Evolutionary conservation across 2,113 vertebrate genomes (phyloP).

Genomic region (Piaya cayana): DNA sequence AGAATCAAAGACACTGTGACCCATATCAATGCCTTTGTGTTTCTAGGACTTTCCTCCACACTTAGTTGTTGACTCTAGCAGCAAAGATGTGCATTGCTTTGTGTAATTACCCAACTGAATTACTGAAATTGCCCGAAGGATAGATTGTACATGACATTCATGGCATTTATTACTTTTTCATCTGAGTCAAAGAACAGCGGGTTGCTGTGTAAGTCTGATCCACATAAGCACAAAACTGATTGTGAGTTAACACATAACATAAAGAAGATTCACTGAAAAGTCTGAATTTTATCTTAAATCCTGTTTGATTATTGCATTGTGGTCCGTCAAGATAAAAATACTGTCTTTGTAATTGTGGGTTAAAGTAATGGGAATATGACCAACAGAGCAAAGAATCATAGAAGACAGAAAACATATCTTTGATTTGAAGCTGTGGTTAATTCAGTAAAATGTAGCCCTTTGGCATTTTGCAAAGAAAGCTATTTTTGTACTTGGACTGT

Average conservation of each 20-base stretch:
- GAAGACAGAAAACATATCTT: not conserved
- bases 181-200: not conserved
- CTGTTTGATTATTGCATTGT: not conserved
- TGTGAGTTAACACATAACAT: not conserved
- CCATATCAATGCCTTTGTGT: not conserved
- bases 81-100: conserved; percentile 14
- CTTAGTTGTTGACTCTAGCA: not conserved
- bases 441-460: not conserved
- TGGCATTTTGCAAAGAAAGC: not conserved
- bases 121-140: conserved; percentile 37
- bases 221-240: conserved; percentile 7
- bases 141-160: conserved; percentile 17
- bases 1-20: accelerated
- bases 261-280: not conserved
- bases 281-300: conserved; percentile 11
- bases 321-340: not conserved
- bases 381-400: not conserved
- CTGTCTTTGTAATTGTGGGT: not conserved
- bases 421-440: not conserved
- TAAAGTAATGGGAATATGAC: not conserved
- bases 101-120: conserved; percentile 51
- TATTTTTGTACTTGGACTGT: not conserved
- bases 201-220: not conserved
- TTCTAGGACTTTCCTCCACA: not conserved
- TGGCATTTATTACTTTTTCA: conserved; percentile 46